These are phyloP conservation scores for Equus przewalskii DNA, from an alignment of 2,113 vertebrate species.

Conservation along the genomic window DNA sequence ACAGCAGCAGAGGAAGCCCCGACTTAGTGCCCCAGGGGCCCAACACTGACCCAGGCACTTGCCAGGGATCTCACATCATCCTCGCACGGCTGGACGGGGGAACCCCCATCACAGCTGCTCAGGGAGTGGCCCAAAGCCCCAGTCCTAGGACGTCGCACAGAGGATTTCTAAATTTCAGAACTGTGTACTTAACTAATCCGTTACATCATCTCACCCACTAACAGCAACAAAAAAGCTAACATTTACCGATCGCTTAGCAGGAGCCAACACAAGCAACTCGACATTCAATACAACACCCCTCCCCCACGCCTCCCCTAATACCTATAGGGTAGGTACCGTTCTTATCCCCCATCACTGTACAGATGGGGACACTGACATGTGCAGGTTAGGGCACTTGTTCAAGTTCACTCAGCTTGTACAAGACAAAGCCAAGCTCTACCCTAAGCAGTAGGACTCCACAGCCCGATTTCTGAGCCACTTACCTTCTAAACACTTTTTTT, in stretches of 20 bases:
- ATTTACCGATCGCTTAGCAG: not conserved
- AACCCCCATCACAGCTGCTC: not conserved
- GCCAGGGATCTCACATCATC: not conserved
- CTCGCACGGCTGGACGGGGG: accelerated
- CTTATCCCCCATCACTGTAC: not conserved
- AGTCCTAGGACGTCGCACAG: accelerated
- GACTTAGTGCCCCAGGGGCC: accelerated
- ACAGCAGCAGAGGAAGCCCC: not conserved
- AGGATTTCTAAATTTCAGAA: not conserved
- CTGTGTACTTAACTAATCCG: accelerated
- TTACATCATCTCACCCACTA: not conserved
- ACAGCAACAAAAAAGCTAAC: not conserved
- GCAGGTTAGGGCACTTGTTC: not conserved
- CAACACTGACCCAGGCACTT: not conserved
- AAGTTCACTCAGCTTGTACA: accelerated
- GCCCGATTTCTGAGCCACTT: not conserved
- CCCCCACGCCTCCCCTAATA: accelerated
- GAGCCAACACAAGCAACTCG: not conserved
- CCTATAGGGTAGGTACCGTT: not conserved
- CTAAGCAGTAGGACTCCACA: not conserved
- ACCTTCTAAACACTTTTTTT: not conserved
- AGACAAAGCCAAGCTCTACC: not conserved
- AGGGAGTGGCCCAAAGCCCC: too few relatives aligned
- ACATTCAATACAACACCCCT: accelerated
- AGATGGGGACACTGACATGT: not conserved